These are phyloP conservation scores for Camptogramma bilineatum DNA, from an alignment of 2,888 invertebrate species.

Conservation along the genomic window DNA sequence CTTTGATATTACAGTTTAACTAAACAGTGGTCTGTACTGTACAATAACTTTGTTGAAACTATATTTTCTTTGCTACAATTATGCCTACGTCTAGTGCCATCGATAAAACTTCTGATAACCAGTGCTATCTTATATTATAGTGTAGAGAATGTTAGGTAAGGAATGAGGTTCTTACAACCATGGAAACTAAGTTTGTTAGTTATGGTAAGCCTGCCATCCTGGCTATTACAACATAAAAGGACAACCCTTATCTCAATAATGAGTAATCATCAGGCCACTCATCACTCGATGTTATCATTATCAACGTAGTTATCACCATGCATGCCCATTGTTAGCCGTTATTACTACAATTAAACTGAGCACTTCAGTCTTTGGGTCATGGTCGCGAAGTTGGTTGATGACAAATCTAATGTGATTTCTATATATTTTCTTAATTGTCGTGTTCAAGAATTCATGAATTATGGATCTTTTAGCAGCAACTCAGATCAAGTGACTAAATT, in stretches of 20 bases:
- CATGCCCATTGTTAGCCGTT: conserved; percentile 49
- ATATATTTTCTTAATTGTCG: neutral
- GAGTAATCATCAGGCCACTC: conserved; percentile 47
- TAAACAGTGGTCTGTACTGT: too few species aligned
- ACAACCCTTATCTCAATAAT: conserved; percentile 41
- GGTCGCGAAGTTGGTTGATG: conserved; percentile 14
- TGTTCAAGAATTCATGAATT: neutral
- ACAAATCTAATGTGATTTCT: neutral
- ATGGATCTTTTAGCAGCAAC: neutral
- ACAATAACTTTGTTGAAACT: too few species aligned
- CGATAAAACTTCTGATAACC: too few species aligned
- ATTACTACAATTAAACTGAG: conserved; percentile 43
- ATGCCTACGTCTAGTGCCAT: too few species aligned
- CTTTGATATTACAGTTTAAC: too few species aligned
- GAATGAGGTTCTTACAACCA: neutral
- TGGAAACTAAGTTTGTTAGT: neutral
- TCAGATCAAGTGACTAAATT: neutral
- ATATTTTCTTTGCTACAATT: too few species aligned
- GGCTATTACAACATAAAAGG: conserved; percentile 38
- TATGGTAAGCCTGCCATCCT: conserved; percentile 24
- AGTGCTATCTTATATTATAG: too few species aligned
- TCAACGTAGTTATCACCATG: conserved; percentile 20
- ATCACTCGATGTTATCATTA: conserved; percentile 48
- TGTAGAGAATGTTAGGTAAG: too few species aligned
- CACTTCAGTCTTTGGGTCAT: conserved; percentile 28